Base-by-base conservation (phyloP, 23 tunicate species). In the Pegea sp. region DNA sequence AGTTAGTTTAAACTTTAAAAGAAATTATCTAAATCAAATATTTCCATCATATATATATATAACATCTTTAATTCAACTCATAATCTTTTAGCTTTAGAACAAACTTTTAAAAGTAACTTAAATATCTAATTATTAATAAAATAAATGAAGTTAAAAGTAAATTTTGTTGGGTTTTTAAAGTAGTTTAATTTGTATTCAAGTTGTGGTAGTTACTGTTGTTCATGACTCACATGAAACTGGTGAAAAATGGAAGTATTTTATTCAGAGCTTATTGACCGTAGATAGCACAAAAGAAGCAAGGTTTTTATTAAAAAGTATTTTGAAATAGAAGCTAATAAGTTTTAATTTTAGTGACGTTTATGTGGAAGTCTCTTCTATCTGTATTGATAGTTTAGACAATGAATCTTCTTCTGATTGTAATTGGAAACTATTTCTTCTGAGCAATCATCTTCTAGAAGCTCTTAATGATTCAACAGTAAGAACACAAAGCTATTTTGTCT, bases 201-300 rank as follows among this genome's bases (percentile, higher is more conserved):
- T 48, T 27, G 63, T 60, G 29, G 60, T 31, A 20, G 48, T 80
- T 24, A 69, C 75, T 11, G 33, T 72, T 24, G 29, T 80, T 1
- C 68, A 80, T 46, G 93, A 69, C 22, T 64, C 55, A 20, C 72
- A 69, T 0, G 66, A 71, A n/a, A 44, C 72, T 31, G 93, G 80
- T 16, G 11, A 23, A 20, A 58, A 54, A 24, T 80, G 93, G 93
- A 72, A 44, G 11, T 48, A 52, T 26, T 80, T 71, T 49, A 71
- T 80, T 28, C 68, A 71, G 31, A 59, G 66, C 3, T 56, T 80
- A 63, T 71, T 80, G 30, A 80, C 78, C 0, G 75, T 65, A 5
- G 75, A 80, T 29, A 46, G 71, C 13, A 81, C 93, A 18, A 81
- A 80, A 56, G 68, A 66, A n/a, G 71, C 49, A 74, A 70, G 93